phyloP scores from a whole-genome alignment of 2,888 invertebrate genomes.

The Noctuana brunneofusca region DNA sequence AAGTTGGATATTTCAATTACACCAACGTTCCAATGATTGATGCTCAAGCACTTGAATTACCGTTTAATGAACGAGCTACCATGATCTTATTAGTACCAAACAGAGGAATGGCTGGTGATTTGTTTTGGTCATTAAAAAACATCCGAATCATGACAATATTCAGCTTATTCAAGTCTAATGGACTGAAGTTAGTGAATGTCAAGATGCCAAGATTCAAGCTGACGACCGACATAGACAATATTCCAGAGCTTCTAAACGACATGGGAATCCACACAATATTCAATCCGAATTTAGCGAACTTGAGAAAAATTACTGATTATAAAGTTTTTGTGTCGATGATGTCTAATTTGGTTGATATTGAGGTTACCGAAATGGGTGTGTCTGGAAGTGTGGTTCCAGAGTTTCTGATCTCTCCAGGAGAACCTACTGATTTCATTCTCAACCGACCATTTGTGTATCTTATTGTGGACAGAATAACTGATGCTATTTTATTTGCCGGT shows the following conservation, averaged over 20 bases:
- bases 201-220: constrained; percentile 84
- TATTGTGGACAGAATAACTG: constrained; percentile 60
- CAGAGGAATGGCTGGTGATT: constrained; percentile 57
- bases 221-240: constrained; percentile 69
- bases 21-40: constrained; percentile 47
- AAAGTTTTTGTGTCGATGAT: constrained; percentile 58
- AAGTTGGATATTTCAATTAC: constrained; percentile 48
- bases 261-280: constrained; percentile 69
- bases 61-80: constrained; percentile 72
- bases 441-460: constrained; percentile 70
- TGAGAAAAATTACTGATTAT: constrained; percentile 56
- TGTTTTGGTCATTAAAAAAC: constrained; percentile 69
- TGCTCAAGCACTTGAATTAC: constrained; percentile 62
- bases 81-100: constrained; percentile 86
- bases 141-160: constrained; percentile 75
- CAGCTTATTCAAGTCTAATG: constrained; percentile 58
- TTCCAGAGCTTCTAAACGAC: constrained; percentile 69
- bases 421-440: constrained; percentile 47
- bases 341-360: constrained; percentile 67
- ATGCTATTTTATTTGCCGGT: constrained; percentile 64
- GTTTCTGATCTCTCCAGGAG: constrained; percentile 48
- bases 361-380: constrained; percentile 69
- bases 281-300: constrained; percentile 50
- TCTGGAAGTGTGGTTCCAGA: constrained; percentile 54
- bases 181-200: constrained; percentile 73